These are phyloP conservation scores for Antennarius maculatus DNA, from an alignment of 2,797 vertebrate genomes.

Conservation along the genomic window DNA sequence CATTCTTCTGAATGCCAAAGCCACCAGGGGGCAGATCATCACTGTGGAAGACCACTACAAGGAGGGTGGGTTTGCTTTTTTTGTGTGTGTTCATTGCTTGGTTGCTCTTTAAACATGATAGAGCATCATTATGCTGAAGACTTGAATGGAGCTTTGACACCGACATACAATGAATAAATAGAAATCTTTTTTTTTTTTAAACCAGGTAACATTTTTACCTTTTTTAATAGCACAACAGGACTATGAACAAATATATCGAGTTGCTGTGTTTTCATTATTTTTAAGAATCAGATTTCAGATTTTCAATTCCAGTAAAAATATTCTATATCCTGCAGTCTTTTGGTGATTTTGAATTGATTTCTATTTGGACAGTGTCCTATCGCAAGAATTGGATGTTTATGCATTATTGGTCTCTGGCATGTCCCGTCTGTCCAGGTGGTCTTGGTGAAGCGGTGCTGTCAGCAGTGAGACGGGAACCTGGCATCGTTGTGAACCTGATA, in stretches of 20 bases:
- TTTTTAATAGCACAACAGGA: no score
- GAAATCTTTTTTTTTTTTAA: no score
- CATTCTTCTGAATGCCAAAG: constrained; percentile 84
- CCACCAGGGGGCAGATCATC: constrained; percentile 85
- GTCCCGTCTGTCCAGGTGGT: constrained; percentile 79
- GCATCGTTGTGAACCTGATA: constrained; percentile 83
- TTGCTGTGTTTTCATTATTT: no score
- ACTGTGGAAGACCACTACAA: constrained; percentile 93
- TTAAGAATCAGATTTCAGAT: no score
- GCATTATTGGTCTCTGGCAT: background rate
- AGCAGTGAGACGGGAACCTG: constrained; percentile 83
- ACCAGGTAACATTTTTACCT: no score
- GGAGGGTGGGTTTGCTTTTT: constrained; percentile 79
- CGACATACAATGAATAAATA: no score
- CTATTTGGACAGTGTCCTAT: background rate
- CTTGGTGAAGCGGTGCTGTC: constrained; percentile 88
- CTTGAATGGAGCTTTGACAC: no score
- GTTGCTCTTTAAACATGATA: background rate
- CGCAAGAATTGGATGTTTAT: background rate
- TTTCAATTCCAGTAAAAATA: no score
- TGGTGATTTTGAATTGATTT: no score
- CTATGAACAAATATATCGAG: no score
- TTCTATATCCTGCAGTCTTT: no score
- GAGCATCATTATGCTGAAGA: no score
- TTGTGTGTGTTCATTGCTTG: background rate